Conservation (phyloP, 2,797 vertebrate species). For the Lepilemur ruficaudatus region DNA sequence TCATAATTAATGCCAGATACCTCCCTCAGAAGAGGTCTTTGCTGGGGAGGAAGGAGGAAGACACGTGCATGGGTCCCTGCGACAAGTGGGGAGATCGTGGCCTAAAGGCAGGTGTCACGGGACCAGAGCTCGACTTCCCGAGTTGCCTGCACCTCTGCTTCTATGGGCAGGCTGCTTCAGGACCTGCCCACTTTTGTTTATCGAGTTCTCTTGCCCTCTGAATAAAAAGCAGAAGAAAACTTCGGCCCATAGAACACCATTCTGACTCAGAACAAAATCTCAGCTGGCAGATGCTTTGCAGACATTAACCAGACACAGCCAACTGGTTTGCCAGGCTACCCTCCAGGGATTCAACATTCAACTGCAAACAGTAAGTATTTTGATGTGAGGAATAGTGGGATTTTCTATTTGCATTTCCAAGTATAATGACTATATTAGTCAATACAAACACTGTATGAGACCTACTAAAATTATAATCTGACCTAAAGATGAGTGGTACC, state of each 20-base stretch:
- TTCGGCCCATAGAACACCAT: not conserved
- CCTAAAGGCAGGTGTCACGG: not conserved
- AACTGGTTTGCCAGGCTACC: not conserved
- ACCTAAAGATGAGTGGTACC: not conserved
- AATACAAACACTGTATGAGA: not conserved
- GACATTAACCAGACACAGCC: constrained; percentile 47
- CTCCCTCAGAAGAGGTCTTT: not conserved
- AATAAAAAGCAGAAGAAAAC: not conserved
- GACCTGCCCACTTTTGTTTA: not conserved
- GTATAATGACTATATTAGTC: not conserved
- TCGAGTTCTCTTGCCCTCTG: not conserved
- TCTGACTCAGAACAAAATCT: constrained; percentile 51
- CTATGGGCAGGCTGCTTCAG: not conserved
- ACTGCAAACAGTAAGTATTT: not conserved
- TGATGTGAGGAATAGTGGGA: not conserved
- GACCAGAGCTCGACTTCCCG: accelerated
- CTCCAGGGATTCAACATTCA: not conserved
- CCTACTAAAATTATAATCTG: not conserved
- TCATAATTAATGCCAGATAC: not conserved
- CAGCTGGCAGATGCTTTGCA: constrained; percentile 5
- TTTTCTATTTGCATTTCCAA: constrained; percentile 28
- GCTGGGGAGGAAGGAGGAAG: not conserved
- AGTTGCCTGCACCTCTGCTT: accelerated
- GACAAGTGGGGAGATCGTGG: not conserved
- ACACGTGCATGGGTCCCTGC: no score